Percentiles rank a stretch among this genome's conserved stretches.
Evolutionary conservation across 2,797 vertebrate genomes (phyloP).

Genomic region (Poeciliopsis presidionis): DNA sequence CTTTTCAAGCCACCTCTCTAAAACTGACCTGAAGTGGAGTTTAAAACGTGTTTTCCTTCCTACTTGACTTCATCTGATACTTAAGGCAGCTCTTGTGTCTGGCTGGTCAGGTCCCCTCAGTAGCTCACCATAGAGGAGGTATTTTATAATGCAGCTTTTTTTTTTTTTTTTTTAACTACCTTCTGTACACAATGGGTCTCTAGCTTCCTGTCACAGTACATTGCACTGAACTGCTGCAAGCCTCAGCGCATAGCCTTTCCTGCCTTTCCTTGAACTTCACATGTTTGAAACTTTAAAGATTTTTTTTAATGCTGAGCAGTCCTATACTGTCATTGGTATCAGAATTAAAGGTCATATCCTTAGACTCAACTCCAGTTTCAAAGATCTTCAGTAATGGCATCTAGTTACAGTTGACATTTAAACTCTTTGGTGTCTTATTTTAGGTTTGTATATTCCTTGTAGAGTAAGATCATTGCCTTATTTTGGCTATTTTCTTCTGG

Average conservation of each 20-base stretch:
- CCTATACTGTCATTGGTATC: slow-evolving; percentile 70
- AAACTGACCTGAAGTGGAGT: slow-evolving; percentile 38
- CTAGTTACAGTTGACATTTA: not conserved
- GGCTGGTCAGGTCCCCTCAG: slow-evolving; percentile 64
- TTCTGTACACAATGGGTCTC: slow-evolving; percentile 76
- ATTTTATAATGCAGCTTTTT: slow-evolving; percentile 63
- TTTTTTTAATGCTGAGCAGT: slow-evolving; percentile 76
- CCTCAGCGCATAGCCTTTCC: slow-evolving; percentile 84
- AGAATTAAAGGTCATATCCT: not conserved
- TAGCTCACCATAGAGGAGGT: slow-evolving; percentile 71
- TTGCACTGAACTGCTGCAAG: slow-evolving; percentile 69
- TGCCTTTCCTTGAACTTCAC: slow-evolving; percentile 72
- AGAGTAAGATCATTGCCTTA: not conserved
- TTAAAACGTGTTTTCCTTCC: slow-evolving; percentile 46
- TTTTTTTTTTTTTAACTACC: slow-evolving; percentile 47
- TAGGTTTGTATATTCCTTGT: not conserved
- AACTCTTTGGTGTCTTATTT: not conserved
- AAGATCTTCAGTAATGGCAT: not conserved
- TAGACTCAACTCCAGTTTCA: not conserved
- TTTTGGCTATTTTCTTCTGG: not conserved
- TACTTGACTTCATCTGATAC: slow-evolving; percentile 44
- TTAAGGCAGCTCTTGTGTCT: slow-evolving; percentile 50
- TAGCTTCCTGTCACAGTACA: slow-evolving; percentile 82
- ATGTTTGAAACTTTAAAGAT: slow-evolving; percentile 27
- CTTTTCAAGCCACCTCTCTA: slow-evolving; percentile 61